phyloP scores from a whole-genome alignment of 2,797 vertebrate species.

The Parotocinclus haroldoi region DNA sequence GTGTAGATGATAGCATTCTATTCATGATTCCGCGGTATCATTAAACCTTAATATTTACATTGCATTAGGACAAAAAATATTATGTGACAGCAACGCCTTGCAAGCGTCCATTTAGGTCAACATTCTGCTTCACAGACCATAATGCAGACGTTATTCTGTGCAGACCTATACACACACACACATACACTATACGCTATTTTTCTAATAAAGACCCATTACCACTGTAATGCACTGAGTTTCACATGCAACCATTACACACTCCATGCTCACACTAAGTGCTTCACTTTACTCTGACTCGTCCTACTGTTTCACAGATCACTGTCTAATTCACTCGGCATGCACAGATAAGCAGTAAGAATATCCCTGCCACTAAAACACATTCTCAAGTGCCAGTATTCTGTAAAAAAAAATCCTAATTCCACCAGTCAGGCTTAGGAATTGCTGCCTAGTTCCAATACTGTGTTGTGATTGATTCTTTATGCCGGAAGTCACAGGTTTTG shows the following conservation, averaged over 20 bases:
- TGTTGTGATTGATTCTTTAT: too few relatives aligned
- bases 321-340: neutral
- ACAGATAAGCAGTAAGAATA: neutral
- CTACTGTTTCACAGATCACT: constrained; percentile 19
- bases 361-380: neutral
- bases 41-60: too few relatives aligned
- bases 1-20: too few relatives aligned
- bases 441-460: too few relatives aligned
- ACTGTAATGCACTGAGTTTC: constrained; percentile 26
- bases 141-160: neutral
- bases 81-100: too few relatives aligned
- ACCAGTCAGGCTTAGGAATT: too few relatives aligned
- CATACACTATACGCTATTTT: neutral
- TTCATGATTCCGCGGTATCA: too few relatives aligned
- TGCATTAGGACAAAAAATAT: too few relatives aligned
- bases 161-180: neutral
- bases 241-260: constrained; percentile 9
- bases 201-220: constrained; percentile 6
- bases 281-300: constrained; percentile 9
- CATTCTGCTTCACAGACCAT: too few relatives aligned
- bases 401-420: neutral
- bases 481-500: too few relatives aligned
- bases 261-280: constrained; percentile 28
- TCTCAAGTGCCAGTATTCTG: neutral
- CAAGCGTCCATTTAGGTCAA: too few relatives aligned